Percentiles rank a stretch among this genome's conserved stretches.
Evolutionary conservation across 2,888 invertebrate genomes (phyloP).

Genomic region (Malthinus seriepunctatus): DNA sequence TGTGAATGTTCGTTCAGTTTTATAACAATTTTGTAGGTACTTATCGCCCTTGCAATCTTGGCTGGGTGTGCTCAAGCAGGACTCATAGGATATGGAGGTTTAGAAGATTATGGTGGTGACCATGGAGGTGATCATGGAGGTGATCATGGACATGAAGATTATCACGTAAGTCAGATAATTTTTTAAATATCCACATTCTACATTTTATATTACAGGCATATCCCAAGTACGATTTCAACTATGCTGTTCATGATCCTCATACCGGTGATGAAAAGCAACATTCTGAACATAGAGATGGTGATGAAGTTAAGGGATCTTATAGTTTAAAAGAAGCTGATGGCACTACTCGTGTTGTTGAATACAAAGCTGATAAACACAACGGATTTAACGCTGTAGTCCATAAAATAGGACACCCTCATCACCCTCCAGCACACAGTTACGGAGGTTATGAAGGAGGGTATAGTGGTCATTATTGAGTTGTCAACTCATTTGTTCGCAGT

Average conservation of each 20-base stretch:
- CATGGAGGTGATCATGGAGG: conserved; percentile 34
- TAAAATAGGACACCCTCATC: conserved; percentile 53
- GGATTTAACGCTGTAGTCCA: conserved; percentile 64
- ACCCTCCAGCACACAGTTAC: background rate
- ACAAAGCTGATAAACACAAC: conserved; percentile 63
- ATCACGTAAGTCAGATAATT: conserved; percentile 26
- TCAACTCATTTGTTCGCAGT: background rate
- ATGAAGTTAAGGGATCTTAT: conserved; percentile 65
- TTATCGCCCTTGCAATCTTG: conserved; percentile 37
- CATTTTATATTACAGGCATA: conserved; percentile 56
- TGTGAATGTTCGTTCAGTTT: background rate
- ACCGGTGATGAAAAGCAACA: conserved; percentile 64
- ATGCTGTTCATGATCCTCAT: conserved; percentile 63
- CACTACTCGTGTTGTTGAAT: conserved; percentile 63
- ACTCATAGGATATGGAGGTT: conserved; percentile 28
- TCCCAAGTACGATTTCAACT: conserved; percentile 63
- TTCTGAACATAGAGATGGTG: conserved; percentile 65
- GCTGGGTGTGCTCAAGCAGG: conserved; percentile 33
- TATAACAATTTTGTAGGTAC: conserved; percentile 37
- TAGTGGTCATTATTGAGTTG: conserved; percentile 16
- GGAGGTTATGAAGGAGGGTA: conserved; percentile 8
- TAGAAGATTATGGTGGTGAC: conserved; percentile 33
- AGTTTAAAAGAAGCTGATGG: conserved; percentile 62
- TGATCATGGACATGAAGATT: conserved; percentile 26
- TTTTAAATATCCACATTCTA: background rate